Conservation (phyloP, 2,888 invertebrate genomes). For the Hartigia nigra region DNA sequence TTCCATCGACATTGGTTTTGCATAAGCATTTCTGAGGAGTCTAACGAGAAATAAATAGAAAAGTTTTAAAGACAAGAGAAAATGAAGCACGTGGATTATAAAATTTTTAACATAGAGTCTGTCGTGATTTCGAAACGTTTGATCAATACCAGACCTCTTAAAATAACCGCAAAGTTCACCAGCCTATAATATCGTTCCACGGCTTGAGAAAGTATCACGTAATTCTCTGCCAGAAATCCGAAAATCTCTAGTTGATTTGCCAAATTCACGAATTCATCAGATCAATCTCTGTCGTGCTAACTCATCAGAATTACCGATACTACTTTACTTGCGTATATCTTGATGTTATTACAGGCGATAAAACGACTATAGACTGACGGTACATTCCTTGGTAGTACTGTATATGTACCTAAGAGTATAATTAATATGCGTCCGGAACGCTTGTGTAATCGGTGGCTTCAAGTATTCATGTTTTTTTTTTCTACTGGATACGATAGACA, state of each 20-base stretch:
- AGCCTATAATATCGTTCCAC: neutral
- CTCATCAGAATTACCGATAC: neutral
- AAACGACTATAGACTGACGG: slow-evolving; percentile 37
- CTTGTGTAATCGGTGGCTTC: neutral
- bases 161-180: slow-evolving; percentile 12
- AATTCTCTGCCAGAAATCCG: neutral
- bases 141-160: slow-evolving; percentile 19
- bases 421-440: slow-evolving; percentile 3
- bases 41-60: neutral
- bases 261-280: neutral
- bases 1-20: neutral
- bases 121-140: slow-evolving; percentile 12
- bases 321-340: slow-evolving; percentile 28
- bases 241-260: neutral
- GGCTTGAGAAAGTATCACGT: neutral
- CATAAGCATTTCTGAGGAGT: neutral
- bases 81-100: neutral
- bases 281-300: neutral
- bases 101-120: neutral
- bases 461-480: neutral
- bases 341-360: slow-evolving; percentile 50
- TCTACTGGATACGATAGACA: neutral
- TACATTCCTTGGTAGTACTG: slow-evolving; percentile 34
- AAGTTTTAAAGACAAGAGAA: neutral
- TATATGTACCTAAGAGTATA: slow-evolving; percentile 32